Evolutionary conservation across 2,797 vertebrate genomes (phyloP), one percentile per base, ranked within the genome.

Genomic region (Lepidocolaptes lacrymiger): DNA sequence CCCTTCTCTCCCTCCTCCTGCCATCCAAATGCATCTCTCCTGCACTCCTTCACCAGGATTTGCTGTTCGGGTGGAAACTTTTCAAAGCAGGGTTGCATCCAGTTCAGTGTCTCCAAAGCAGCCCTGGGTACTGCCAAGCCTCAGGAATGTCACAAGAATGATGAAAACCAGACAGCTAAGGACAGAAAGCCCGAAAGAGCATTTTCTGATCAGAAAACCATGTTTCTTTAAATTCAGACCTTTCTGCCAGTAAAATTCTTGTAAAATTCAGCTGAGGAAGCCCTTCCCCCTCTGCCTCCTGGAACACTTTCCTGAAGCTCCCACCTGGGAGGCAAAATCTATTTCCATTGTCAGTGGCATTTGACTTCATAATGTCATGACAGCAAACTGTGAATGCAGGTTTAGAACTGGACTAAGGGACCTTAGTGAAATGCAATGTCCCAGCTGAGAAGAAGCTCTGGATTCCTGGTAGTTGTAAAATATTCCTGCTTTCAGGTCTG

Each of bases 321-420:
- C 85, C 3, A 0, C 43, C 73, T 85, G 67, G 79, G 55, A 92
- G 12, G 69, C 43, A 95, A 15, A 43, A 84, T 84, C 77, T 78
- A 62, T 68, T 92, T 95, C 83, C 51, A 78, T 56, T 56, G 7
- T 43, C 63, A 44, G 83, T 94, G 73, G 54, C 59, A 90, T 97
- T 86, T 96, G 83, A 85, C 54, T 96, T 92, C 67, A 64, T 88
- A 85, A 91, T 17, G 21, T 84, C 80, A 75, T 48, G 61, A 36
- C 3, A 81, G 74, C 73, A 81, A 34, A 86, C 83, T 73, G 69
- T 48, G 34, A 95, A 91, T 71, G 88, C 89, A 81, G 36, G 66
- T 84, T 90, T 84, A 86, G 51, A 93, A 74, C 21, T 28, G 44
- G 82, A 75, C 73, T 28, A 12, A 68, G 66, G 23, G 20, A 68